Percentiles rank a stretch among this genome's conserved stretches.
Evolutionary conservation across 2,797 vertebrate genomes (phyloP).

Genomic region (Girardinus metallicus): DNA sequence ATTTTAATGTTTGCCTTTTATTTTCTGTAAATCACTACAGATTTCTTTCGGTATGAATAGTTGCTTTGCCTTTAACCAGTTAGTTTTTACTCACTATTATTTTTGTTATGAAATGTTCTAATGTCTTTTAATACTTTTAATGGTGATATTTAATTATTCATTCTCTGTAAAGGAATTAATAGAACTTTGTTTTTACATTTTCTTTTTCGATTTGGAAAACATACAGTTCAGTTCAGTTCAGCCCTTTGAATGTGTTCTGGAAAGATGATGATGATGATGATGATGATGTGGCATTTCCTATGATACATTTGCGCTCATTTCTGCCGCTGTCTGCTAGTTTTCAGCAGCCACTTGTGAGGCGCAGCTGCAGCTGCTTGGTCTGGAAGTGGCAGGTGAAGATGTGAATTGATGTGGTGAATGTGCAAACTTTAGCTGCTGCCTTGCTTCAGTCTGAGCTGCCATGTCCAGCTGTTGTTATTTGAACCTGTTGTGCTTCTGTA

Average conservation of each 20-base stretch:
- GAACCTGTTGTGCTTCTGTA: slow-evolving; percentile 3
- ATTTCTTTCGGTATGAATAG: neutral
- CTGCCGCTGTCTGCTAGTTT: neutral
- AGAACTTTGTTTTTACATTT: neutral
- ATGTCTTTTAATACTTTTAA: neutral
- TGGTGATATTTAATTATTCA: neutral
- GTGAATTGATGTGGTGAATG: neutral
- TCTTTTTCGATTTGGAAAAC: neutral
- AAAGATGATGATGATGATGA: neutral
- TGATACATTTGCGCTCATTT: neutral
- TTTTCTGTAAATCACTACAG: neutral
- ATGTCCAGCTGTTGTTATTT: slow-evolving; percentile 7
- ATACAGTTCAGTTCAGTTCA: neutral
- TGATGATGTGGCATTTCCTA: slow-evolving; percentile 8
- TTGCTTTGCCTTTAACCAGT: neutral
- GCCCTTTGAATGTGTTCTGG: neutral
- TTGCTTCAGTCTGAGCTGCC: neutral
- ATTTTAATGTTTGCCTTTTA: neutral
- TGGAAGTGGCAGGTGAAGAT: neutral
- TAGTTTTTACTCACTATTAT: neutral
- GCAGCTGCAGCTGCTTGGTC: slow-evolving; percentile 6
- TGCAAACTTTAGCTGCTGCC: neutral
- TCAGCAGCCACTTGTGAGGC: neutral
- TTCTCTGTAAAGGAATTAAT: neutral
- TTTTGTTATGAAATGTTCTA: neutral